Evolutionary conservation across 2,797 vertebrate species (phyloP), one percentile per base, ranked within the genome.

Genomic region (Artibeus lituratus): DNA sequence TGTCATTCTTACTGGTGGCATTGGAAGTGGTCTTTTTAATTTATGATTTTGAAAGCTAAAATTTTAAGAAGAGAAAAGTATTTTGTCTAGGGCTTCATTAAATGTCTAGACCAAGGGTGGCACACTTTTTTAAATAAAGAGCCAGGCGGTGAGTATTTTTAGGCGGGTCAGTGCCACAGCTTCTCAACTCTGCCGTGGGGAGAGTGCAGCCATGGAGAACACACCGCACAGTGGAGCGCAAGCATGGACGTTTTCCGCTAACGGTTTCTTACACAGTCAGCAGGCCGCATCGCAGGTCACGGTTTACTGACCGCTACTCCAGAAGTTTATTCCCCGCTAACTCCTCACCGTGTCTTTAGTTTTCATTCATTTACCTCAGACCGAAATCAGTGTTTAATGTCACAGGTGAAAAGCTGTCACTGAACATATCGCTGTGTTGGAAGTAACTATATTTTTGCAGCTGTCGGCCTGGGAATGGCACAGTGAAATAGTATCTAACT

Each of bases 1-100:
- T 73, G 35, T 82, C n/a, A 85, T 94, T 82, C 29, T 87, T 62
- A 35, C 9, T 90, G 42, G 51, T 74, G 80, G 94, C 87, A 62
- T 82, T 10, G 82, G n/a, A 97, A 91, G 70, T 15, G 55, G 26
- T 47, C 57, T 94, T 87, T 90, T 83, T 78, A 35, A 87, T 57
- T 15, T 78, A 65, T 90, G 19, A 90, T 95, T 95, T 94, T 16
- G 81, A 93, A 91, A 86, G 70, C 42, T 90, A 81, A 95, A 70
- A 77, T 65, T 85, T 76, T 29, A 22, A 53, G 82, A 89, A 80
- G 14, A 67, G 8, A 69, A 77, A 49, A 82, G 10, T 77, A 35
- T 92, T 57, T 91, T 57, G 15, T 26, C 37, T 9, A 83, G 55
- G 74, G 39, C 42, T 94, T 95, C 24, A n/a, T 88, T 91, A 77